phyloP scores from a whole-genome alignment of 23 tunicate genomes.

The Clavelina lepadiformis region DNA sequence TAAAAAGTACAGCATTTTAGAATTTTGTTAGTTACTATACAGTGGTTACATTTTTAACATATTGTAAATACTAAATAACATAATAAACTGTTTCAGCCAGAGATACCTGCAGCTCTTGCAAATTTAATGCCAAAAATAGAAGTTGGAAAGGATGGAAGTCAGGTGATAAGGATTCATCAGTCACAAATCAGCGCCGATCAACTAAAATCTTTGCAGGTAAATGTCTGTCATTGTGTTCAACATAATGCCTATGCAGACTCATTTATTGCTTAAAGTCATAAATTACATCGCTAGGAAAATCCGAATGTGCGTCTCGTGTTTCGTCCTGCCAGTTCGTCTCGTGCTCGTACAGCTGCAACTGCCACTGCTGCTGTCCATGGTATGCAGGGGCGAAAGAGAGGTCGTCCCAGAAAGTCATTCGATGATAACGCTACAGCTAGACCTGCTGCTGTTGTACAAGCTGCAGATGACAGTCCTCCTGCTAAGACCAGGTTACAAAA shows the following conservation, averaged over 20 bases:
- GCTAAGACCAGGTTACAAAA: slow-evolving; percentile 24
- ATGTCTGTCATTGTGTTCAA: too few relatives aligned
- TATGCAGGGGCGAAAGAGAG: slow-evolving; percentile 36
- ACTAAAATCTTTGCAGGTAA: slow-evolving; percentile 83
- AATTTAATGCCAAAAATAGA: slow-evolving; percentile 94
- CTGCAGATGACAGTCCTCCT: slow-evolving; percentile 21
- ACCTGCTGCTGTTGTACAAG: too few relatives aligned
- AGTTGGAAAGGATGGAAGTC: slow-evolving; percentile 90
- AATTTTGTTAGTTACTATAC: too few relatives aligned
- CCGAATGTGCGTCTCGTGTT: slow-evolving; percentile 92
- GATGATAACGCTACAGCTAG: too few relatives aligned
- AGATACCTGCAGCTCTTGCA: slow-evolving; percentile 87
- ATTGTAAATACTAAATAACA: not conserved
- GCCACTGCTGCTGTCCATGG: slow-evolving; percentile 9
- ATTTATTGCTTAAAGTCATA: too few relatives aligned
- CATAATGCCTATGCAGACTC: too few relatives aligned
- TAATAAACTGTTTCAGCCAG: slow-evolving; percentile 52
- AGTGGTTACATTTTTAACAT: not conserved
- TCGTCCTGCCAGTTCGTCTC: slow-evolving; percentile 69
- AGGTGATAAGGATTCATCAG: slow-evolving; percentile 97
- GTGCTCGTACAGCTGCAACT: not conserved
- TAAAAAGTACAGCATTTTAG: too few relatives aligned
- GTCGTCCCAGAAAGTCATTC: slow-evolving; percentile 78
- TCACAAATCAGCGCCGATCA: slow-evolving; percentile 92
- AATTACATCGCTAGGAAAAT: slow-evolving; percentile 55